Base-by-base conservation (phyloP, 2,113 vertebrate species). In the Apodemus speciosus region DNA sequence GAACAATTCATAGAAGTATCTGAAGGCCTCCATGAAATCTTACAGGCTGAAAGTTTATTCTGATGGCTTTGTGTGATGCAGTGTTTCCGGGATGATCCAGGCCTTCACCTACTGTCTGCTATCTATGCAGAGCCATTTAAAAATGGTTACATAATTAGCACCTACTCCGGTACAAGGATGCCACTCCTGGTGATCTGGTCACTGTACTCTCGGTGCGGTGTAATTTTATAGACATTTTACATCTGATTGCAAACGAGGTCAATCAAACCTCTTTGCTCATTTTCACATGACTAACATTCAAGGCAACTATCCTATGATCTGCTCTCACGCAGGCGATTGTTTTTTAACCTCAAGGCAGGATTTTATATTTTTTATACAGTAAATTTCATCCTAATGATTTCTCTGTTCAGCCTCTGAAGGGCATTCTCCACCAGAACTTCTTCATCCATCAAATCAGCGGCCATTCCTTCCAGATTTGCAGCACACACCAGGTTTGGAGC, bases 201-300 rank as follows among this genome's bases (percentile, higher is more conserved):
- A 66, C 38, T 75, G n/a, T 64, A 49, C 23, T 86, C 38, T 21
- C 58, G 23, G 3, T 43, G 5, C 14, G 69, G 69, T 76, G 83
- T 83, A 75, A 90, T 76, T 76, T 87, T 81, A 83, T 76, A 81
- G 75, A 71, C 38, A 76, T 49, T 92, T 89, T 64, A 35, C 27
- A 76, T 43, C 58, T 83, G 58, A 60, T 62, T 91, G 27, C 60
- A 83, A 81, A 88, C 3, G 60, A 84, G 83, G 58, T 93, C 75
- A 75, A 35, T 83, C 56, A 93, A 88, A 75, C 6, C n/a, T 87
- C 27, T n/a, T n/a, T n/a, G 73, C 35, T 85, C 73, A 69, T 75
- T 68, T 86, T 83, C 35, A 69, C 30, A 66, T 62, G 30, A 62
- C 40, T 66, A 51, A 43, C 43, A n/a, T 68, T 60, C 38, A 81